Conservation (phyloP, 2,797 vertebrate species). For the Tiaroga cobitis region DNA sequence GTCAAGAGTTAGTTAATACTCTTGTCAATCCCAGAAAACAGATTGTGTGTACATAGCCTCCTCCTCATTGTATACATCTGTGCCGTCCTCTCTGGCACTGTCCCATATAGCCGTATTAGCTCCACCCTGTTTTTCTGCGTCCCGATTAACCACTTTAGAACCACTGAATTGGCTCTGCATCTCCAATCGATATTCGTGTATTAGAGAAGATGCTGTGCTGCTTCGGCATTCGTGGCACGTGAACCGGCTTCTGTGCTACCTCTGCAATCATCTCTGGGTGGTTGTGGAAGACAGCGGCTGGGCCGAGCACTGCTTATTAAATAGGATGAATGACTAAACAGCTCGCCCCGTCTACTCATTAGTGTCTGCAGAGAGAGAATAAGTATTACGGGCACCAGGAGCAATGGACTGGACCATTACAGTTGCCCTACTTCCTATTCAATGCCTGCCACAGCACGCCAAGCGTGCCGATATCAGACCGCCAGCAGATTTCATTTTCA, state of each 20-base stretch:
- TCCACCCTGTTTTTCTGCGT: conserved; percentile 64
- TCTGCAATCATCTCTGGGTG: conserved; percentile 74
- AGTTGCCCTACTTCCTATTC: conserved; percentile 57
- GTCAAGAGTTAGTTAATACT: background rate
- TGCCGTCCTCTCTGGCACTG: conserved; percentile 45
- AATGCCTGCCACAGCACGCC: background rate
- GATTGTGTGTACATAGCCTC: background rate
- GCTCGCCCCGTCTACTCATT: conserved; percentile 76
- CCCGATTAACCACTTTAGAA: conserved; percentile 68
- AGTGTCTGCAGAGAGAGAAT: conserved; percentile 60
- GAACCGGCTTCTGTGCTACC: conserved; percentile 63
- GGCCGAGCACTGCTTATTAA: conserved; percentile 76
- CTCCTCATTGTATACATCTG: conserved; percentile 10
- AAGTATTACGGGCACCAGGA: conserved; percentile 62
- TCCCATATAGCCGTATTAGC: conserved; percentile 56
- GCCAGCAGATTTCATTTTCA: conserved; percentile 28
- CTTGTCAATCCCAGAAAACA: conserved; percentile 2
- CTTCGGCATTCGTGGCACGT: conserved; percentile 70
- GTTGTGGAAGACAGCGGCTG: conserved; percentile 68
- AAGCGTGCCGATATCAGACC: conserved; percentile 17
- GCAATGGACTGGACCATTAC: conserved; percentile 70
- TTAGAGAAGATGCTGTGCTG: conserved; percentile 69
- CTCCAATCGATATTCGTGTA: conserved; percentile 74
- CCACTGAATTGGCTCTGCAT: conserved; percentile 68
- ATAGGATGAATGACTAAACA: conserved; percentile 80